These are phyloP conservation scores for Pangasius krempfi DNA, from an alignment of 2,797 vertebrate species.

Conservation along the genomic window DNA sequence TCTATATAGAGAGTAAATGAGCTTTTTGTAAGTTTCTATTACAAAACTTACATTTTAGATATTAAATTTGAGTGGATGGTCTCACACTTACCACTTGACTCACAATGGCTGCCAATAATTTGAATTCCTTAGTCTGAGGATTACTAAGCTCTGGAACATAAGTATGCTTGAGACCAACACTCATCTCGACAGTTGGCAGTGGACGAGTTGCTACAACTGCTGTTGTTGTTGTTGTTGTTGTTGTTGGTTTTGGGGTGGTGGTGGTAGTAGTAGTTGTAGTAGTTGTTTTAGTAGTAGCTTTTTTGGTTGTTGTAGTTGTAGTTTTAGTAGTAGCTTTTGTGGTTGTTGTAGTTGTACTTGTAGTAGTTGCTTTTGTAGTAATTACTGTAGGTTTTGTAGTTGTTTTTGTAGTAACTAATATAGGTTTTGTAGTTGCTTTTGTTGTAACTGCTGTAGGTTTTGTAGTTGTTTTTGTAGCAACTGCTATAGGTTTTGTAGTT, in stretches of 20 bases:
- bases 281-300: background rate
- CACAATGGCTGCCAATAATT: background rate
- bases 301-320: background rate
- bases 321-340: background rate
- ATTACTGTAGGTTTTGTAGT: background rate
- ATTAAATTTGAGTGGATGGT: background rate
- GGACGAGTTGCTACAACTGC: background rate
- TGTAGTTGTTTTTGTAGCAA: background rate
- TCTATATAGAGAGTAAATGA: background rate
- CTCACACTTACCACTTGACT: background rate
- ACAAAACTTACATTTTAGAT: background rate
- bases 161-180: background rate
- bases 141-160: background rate
- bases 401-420: background rate
- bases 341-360: background rate
- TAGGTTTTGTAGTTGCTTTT: background rate
- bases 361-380: no score
- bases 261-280: background rate
- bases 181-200: conserved; percentile 9
- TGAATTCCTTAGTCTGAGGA: background rate
- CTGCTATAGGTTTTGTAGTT: background rate
- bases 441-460: background rate
- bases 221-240: background rate
- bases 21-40: background rate
- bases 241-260: background rate